Conservation (phyloP, 2,113 vertebrate genomes). For the Malurus melanocephalus region DNA sequence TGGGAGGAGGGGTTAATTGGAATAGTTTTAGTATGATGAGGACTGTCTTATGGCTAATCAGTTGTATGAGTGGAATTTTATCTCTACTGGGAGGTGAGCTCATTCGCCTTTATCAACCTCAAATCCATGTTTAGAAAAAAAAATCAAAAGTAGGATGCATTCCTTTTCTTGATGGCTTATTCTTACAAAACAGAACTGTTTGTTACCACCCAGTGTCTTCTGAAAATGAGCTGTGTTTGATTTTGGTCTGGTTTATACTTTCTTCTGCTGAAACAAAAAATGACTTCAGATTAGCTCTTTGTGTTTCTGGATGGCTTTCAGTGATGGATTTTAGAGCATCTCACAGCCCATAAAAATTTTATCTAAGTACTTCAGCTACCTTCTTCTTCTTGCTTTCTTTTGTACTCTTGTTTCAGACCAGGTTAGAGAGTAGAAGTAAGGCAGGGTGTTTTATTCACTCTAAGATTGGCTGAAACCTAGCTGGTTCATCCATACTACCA, state of each 20-base stretch:
- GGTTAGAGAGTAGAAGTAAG: not conserved
- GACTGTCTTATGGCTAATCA: slow-evolving; percentile 31
- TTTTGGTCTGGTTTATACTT: slow-evolving; percentile 3
- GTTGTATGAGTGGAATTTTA: slow-evolving; percentile 55
- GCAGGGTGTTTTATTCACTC: not conserved
- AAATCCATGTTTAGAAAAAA: slow-evolving; percentile 46
- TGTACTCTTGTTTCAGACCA: not conserved
- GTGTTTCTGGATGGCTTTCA: not conserved
- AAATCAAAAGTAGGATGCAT: slow-evolving; percentile 18
- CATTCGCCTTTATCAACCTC: not conserved
- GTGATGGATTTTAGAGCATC: not conserved
- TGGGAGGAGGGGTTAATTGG: not conserved
- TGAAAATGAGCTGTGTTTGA: slow-evolving; percentile 30
- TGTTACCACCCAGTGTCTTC: slow-evolving; percentile 28
- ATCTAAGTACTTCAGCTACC: not conserved
- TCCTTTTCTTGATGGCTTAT: not conserved
- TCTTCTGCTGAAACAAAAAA: slow-evolving; percentile 11
- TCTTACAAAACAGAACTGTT: slow-evolving; percentile 7
- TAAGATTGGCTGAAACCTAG: not conserved
- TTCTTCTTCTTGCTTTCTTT: not conserved
- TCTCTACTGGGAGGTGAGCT: slow-evolving; percentile 62
- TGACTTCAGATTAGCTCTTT: not conserved
- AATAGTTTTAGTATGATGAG: slow-evolving; percentile 40
- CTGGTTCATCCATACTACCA: not conserved
- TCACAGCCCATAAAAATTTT: not conserved